phyloP scores from a whole-genome alignment of 2,888 invertebrate genomes.

The Carcina quercana region DNA sequence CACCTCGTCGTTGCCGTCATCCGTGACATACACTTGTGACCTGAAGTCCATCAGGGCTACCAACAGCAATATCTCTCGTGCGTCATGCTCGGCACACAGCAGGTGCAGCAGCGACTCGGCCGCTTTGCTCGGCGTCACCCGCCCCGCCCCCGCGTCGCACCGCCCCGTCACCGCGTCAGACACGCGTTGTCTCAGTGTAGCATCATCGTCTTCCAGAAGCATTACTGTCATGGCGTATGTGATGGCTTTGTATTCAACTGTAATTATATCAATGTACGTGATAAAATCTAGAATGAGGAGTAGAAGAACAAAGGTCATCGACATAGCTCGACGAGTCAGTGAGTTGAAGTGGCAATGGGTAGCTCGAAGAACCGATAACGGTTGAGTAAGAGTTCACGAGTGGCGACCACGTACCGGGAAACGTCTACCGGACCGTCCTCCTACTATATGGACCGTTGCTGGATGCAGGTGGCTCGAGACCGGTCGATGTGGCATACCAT shows the following conservation, averaged over 20 bases:
- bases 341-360: too few relatives aligned
- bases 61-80: slow-evolving; percentile 19
- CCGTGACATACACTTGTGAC: slow-evolving; percentile 37
- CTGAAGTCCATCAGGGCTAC: slow-evolving; percentile 42
- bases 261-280: slow-evolving; percentile 6
- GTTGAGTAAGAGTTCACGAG: too few relatives aligned
- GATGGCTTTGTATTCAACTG: slow-evolving; percentile 43
- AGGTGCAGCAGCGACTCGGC: slow-evolving; percentile 17
- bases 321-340: too few relatives aligned
- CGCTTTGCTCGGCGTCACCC: slow-evolving; percentile 19
- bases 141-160: neutral
- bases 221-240: slow-evolving; percentile 52
- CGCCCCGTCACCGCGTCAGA: slow-evolving; percentile 17
- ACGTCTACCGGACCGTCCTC: too few relatives aligned
- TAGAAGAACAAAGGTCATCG: too few relatives aligned
- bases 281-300: too few relatives aligned
- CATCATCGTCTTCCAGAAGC: slow-evolving; percentile 71
- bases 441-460: too few relatives aligned
- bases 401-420: too few relatives aligned
- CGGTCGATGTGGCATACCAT: too few relatives aligned
- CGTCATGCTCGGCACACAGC: slow-evolving; percentile 10
- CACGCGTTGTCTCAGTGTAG: slow-evolving; percentile 39
- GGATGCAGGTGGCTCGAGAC: too few relatives aligned
- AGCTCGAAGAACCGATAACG: too few relatives aligned
- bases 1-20: slow-evolving; percentile 46